Base-by-base conservation (phyloP, 2,797 vertebrate genomes). In the Halcyon chelicuti region DNA sequence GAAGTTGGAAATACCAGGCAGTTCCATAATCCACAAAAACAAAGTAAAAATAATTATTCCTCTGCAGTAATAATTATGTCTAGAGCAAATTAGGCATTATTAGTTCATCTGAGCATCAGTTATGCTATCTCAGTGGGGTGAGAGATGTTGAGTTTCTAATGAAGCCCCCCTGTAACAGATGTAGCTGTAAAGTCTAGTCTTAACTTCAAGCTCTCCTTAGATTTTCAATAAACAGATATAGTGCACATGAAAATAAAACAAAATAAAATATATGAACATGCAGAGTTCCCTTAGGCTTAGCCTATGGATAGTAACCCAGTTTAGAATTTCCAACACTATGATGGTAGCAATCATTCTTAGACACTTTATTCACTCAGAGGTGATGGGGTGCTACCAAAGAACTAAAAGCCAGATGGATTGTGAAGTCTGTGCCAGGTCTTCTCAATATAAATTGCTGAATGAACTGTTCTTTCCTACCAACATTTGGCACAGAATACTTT, bases 391-490 rank as follows among this genome's bases (percentile, higher is more conserved):
- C 55, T 84, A 90, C 42, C 94, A 93, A 88, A 57, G 51, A 95
- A 83, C 40, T 63, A 31, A 97, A 96, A 97, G 63, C 75, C 91
- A 93, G 91, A 95, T 42, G 57, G 71, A 86, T 77, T 72, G n/a
- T 63, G 55, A 96, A 80, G 55, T 71, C 57, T 89, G n/a, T 11
- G 14, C 42, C 85, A 90, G 51, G 37, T 92, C 71, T 96, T 95
- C 78, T 77, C 83, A 89, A 60, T 40, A 95, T 23, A 97, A 91
- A 79, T 83, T 93, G 66, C 70, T 52, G 46, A 93, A 97, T 8
- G 28, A 94, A 80, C 61, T 88, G 77, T 25, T 96, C 80, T 80
- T 86, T 96, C 95, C 93, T 83, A 96, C 79, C 77, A 95, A 84
- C 80, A 93, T 88, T 97, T 94, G 90, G 79, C 78, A 94, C 94